Evolutionary conservation across 2,113 vertebrate species (phyloP).

Genomic region (Tyto alba): DNA sequence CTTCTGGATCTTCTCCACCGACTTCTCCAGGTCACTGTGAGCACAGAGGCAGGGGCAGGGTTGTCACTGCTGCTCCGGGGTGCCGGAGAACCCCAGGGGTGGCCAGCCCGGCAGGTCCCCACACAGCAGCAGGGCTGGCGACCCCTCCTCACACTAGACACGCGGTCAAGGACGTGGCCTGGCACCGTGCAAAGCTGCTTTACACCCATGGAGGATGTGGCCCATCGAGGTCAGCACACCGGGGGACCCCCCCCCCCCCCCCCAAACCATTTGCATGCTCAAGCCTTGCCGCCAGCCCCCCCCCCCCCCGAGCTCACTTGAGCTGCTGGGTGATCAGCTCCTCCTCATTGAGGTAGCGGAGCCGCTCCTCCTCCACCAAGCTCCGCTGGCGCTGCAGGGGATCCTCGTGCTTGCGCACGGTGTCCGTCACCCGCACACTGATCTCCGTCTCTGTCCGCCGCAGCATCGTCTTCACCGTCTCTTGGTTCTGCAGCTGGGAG

Average conservation of each 20-base stretch:
- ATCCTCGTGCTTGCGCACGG: conserved; percentile 93
- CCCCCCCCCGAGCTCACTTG: too few relatives aligned
- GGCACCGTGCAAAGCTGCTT: not conserved
- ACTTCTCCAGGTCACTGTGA: conserved; percentile 92
- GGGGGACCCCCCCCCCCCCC: not conserved
- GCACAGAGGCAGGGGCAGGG: not conserved
- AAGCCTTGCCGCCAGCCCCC: not conserved
- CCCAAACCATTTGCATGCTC: rapidly evolving
- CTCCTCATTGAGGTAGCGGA: conserved; percentile 97
- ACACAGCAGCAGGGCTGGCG: rapidly evolving
- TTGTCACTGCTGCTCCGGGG: not conserved
- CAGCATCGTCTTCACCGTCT: conserved; percentile 85
- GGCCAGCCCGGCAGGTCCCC: not conserved
- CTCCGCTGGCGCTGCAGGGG: conserved; percentile 96
- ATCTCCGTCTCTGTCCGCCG: conserved; percentile 92
- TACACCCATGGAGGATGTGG: rapidly evolving
- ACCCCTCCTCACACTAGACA: not conserved
- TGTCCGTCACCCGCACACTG: conserved; percentile 88
- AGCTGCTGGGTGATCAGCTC: conserved; percentile 97
- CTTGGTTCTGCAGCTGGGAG: conserved; percentile 90
- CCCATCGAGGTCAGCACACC: rapidly evolving
- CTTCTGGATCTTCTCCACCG: conserved; percentile 94
- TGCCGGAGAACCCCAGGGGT: not conserved
- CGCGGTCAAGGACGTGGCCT: rapidly evolving
- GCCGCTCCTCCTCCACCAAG: conserved; percentile 95